Percentiles rank a stretch among this genome's conserved stretches.
phyloP scores from a whole-genome alignment of 2,888 invertebrate genomes.

The Tenthredo distinguenda region DNA sequence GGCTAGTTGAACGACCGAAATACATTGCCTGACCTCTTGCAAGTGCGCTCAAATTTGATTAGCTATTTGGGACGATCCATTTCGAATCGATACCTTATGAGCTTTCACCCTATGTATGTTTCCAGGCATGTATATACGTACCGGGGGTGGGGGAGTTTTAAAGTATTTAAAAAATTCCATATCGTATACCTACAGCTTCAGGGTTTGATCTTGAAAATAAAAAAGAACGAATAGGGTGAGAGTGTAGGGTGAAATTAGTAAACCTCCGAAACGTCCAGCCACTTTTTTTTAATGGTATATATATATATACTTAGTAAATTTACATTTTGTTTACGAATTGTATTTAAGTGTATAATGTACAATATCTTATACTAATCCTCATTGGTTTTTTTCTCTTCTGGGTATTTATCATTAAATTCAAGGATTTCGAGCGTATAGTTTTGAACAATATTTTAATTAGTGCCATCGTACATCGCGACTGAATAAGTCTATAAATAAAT shows the following conservation, averaged over 20 bases:
- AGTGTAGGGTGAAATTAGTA: neutral
- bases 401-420: neutral
- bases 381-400: neutral
- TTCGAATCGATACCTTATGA: constrained; percentile 26
- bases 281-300: constrained; percentile 35
- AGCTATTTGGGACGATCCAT: constrained; percentile 49
- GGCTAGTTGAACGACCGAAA: constrained; percentile 37
- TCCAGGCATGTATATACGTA: neutral
- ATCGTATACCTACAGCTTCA: neutral
- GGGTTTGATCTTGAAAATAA: neutral
- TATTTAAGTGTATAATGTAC: constrained; percentile 30
- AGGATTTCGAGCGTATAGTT: neutral
- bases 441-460: neutral
- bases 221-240: neutral
- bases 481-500: neutral
- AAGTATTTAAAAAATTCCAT: neutral
- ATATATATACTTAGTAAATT: constrained; percentile 46
- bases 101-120: neutral
- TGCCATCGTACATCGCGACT: neutral
- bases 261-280: constrained; percentile 38
- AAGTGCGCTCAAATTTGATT: constrained; percentile 47
- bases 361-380: constrained; percentile 30
- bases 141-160: neutral
- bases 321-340: constrained; percentile 40
- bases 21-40: constrained; percentile 41